Evolutionary conservation across 2,888 invertebrate genomes (phyloP).

Genomic region (Drymonia ruficornis): DNA sequence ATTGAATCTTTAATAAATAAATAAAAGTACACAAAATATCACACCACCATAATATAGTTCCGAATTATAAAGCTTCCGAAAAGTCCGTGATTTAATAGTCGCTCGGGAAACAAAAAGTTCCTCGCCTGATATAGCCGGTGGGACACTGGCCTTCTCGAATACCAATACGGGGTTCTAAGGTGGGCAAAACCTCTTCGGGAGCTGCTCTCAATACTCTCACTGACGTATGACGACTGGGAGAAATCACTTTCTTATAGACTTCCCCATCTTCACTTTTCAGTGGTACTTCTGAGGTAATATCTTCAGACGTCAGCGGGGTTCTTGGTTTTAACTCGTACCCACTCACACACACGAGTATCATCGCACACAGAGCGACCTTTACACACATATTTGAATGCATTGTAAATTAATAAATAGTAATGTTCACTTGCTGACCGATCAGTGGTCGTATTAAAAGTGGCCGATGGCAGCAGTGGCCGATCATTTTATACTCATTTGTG

Average conservation of each 20-base stretch:
- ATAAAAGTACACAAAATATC: too few relatives aligned
- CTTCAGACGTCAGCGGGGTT: constrained; percentile 30
- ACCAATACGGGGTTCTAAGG: constrained; percentile 29
- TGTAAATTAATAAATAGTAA: constrained; percentile 13
- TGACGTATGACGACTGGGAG: constrained; percentile 9
- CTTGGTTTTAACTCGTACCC: constrained; percentile 26
- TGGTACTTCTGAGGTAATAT: constrained; percentile 33
- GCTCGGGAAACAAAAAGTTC: constrained; percentile 44
- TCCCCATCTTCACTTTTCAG: constrained; percentile 27
- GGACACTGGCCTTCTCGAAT: constrained; percentile 39
- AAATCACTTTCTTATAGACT: constrained; percentile 17
- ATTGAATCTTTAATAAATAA: too few relatives aligned
- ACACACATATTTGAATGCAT: constrained; percentile 31
- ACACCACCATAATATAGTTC: too few relatives aligned
- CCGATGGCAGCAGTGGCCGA: neutral
- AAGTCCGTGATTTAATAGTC: constrained; percentile 17
- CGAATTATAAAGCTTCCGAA: neutral
- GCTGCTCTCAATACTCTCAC: constrained; percentile 7
- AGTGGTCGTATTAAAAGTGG: neutral
- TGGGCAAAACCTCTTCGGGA: constrained; percentile 8
- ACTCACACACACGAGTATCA: constrained; percentile 30
- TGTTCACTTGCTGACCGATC: neutral
- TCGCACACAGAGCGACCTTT: constrained; percentile 30
- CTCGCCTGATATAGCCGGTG: constrained; percentile 33
- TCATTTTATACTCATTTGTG: neutral